Base-by-base conservation (phyloP, 1,140 invertebrate genomes). In the Bombus polaris region DNA sequence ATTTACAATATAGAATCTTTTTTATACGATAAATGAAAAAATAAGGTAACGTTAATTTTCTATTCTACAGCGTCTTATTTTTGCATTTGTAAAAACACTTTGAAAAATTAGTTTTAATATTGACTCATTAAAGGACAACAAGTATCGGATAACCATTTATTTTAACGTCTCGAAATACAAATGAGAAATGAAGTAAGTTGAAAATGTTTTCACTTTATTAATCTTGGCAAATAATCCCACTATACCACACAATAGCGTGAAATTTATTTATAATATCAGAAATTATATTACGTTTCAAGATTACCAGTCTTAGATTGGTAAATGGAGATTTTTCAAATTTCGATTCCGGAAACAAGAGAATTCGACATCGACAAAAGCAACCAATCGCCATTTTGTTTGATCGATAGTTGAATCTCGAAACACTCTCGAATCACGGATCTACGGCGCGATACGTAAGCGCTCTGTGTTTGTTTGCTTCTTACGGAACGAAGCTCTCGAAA, bases 401-500 rank as follows among this genome's bases (percentile, higher is more conserved):
- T 90, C 88, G 89, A 91, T 87, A 89, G 62, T 70, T 72, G 75
- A 77, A 85, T 92, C 88, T 92, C 89, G 88, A 92, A 92, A 90
- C 85, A 89, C 82, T 87, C 87, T 91, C 92, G 91, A 87, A 88
- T 89, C 88, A 83, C 77, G 78, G 82, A 83, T 83, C 42, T 85
- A 74, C 88, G 83, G 87, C 89, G 90, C 86, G 88, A 85, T 89
- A 90, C 89, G 88, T 90, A 88, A 91, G 89, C 89, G 85, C 85
- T 83, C 80, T 88, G 87, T 93, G 86, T 92, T 93, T 93, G 93
- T 93, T 92, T 94, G 91, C 83, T 87, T 93, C 88, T 76, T 71
- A 66, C 74, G 74, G 28, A 82, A 83, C 68, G 80, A 89, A 91
- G 89, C 78, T 74, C 65, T 77, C 59, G 65, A 77, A 93, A 92